phyloP scores from a whole-genome alignment of 2,797 vertebrate genomes.

The Cossypha niveicapilla region DNA sequence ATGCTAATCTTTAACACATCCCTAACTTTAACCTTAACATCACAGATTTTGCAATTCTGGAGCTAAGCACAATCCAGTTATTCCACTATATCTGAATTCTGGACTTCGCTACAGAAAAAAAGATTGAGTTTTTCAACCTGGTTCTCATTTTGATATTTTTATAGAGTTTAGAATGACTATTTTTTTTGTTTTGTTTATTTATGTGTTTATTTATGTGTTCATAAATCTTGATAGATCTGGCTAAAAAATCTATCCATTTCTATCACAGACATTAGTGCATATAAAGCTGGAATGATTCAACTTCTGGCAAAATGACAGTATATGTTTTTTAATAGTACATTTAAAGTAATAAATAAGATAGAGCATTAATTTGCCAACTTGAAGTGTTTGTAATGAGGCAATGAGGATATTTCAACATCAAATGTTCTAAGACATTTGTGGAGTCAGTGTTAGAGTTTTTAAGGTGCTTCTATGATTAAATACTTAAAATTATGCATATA shows the following conservation, averaged over 20 bases:
- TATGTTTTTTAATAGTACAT: neutral
- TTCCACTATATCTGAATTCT: neutral
- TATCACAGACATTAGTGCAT: neutral
- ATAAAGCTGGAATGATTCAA: neutral
- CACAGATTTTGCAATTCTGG: neutral
- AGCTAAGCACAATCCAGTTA: neutral
- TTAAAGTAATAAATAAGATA: neutral
- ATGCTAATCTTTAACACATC: neutral
- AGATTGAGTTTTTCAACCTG: fast-evolving
- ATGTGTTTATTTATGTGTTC: neutral
- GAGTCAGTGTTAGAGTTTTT: neutral
- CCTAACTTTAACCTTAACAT: neutral
- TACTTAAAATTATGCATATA: neutral
- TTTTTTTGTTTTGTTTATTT: neutral
- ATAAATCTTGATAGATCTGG: neutral
- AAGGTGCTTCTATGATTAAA: neutral
- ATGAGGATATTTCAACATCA: neutral
- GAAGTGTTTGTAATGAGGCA: neutral
- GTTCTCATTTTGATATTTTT: neutral
- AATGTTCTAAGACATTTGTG: neutral
- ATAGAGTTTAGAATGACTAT: neutral
- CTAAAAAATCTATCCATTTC: neutral
- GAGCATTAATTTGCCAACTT: neutral
- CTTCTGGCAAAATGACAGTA: neutral
- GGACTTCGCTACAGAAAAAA: neutral